A percentile compares a stretch with the other conserved stretches of the same genome.
Conservation (phyloP, 2,797 vertebrate genomes). For the Helostoma temminkii region DNA sequence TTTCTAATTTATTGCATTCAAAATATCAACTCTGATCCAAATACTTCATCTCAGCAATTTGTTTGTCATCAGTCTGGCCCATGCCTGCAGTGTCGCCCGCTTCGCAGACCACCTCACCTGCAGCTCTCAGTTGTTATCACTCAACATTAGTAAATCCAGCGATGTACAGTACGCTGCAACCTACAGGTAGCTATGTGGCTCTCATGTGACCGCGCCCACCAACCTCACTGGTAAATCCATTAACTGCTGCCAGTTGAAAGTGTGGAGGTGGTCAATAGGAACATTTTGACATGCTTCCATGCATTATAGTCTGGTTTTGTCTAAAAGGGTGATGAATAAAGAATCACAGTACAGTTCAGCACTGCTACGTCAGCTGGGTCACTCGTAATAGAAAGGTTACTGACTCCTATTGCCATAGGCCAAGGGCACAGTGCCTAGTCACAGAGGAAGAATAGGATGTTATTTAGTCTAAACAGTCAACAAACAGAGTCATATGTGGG, state of each 20-base stretch:
- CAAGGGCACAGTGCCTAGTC: slow-evolving; percentile 35
- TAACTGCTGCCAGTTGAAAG: background rate
- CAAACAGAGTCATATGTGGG: slow-evolving; percentile 45
- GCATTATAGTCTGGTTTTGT: slow-evolving; percentile 38
- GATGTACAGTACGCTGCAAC: background rate
- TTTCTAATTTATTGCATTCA: background rate
- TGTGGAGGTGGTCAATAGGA: background rate
- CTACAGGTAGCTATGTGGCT: background rate
- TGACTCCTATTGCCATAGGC: slow-evolving; percentile 46
- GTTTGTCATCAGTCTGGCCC: background rate
- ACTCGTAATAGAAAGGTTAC: slow-evolving; percentile 46
- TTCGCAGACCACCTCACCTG: background rate
- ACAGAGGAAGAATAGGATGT: slow-evolving; percentile 40
- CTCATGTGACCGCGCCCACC: background rate
- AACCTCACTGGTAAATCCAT: background rate
- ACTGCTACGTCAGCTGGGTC: slow-evolving; percentile 18
- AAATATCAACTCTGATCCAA: background rate
- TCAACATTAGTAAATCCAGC: background rate
- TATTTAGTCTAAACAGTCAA: slow-evolving; percentile 48
- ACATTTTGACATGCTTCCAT: background rate
- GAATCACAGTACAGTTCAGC: slow-evolving; percentile 10
- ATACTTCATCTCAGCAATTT: too few relatives aligned
- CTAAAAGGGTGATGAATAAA: slow-evolving; percentile 22
- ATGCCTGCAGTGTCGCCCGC: background rate
- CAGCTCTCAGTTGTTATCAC: background rate